A percentile compares a stretch with the other conserved stretches of the same genome.
Conservation (phyloP, 2,113 vertebrate genomes). For the Rostratula benghalensis region DNA sequence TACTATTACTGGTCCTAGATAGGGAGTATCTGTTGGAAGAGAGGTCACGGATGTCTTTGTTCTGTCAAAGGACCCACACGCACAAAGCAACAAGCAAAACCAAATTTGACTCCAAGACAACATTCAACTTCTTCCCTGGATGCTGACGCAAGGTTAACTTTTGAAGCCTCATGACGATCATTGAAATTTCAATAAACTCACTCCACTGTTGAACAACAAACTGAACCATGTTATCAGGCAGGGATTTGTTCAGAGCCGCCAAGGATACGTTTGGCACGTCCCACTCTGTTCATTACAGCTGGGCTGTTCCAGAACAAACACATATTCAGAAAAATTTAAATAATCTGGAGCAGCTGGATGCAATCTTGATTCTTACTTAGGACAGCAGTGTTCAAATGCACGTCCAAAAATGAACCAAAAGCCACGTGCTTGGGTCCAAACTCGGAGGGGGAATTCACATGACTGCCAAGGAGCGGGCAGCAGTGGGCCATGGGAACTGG, state of each 20-base stretch:
- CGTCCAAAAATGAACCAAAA: conserved; percentile 1
- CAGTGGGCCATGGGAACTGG: neutral
- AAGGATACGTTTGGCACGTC: conserved; percentile 33
- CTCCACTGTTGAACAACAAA: conserved; percentile 29
- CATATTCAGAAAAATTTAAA: conserved; percentile 1
- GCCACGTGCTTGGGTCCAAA: neutral
- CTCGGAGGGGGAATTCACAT: neutral
- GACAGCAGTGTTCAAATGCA: neutral
- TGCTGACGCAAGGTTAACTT: neutral
- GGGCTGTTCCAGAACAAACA: conserved; percentile 46
- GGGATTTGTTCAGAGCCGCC: conserved; percentile 8
- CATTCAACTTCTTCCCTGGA: neutral
- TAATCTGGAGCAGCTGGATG: conserved; percentile 48
- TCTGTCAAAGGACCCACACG: rapidly evolving
- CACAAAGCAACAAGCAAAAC: neutral
- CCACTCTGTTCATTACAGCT: neutral
- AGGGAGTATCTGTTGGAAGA: neutral
- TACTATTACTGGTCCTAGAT: neutral
- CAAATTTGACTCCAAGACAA: neutral
- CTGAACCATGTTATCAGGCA: conserved; percentile 26
- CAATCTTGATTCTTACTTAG: conserved; percentile 23
- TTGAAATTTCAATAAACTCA: conserved; percentile 12
- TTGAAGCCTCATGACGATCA: conserved; percentile 11
- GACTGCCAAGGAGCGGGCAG: neutral
- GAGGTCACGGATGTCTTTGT: neutral